Percentiles rank a stretch among this genome's conserved stretches.
These are phyloP conservation scores for Aurelia aurita DNA, from an alignment of 30 jellyfish, hydroid and myxozoan species.

Conservation along the genomic window DNA sequence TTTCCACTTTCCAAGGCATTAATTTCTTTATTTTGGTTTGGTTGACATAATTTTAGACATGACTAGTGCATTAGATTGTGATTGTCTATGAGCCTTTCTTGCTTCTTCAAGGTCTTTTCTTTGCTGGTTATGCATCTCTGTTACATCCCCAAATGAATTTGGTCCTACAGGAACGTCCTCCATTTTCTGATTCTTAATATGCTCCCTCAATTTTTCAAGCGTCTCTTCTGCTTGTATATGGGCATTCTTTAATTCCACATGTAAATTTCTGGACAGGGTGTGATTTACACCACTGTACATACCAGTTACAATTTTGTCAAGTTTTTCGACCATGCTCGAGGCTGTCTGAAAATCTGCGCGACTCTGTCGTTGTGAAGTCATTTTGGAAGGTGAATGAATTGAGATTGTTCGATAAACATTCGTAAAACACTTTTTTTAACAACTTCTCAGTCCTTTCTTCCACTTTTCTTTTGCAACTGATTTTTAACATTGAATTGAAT, in stretches of 20 bases:
- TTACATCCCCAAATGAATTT: constrained; percentile 40
- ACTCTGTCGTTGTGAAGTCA: constrained; percentile 63
- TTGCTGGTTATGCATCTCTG: constrained; percentile 48
- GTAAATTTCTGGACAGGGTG: constrained; percentile 49
- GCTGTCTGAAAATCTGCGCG: constrained; percentile 62
- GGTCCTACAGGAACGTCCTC: constrained; percentile 65
- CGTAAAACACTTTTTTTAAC: too few relatives aligned
- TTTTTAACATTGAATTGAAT: too few relatives aligned
- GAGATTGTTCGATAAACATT: not conserved
- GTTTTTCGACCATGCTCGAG: constrained; percentile 41
- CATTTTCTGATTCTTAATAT: constrained; percentile 35
- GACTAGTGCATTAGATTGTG: constrained; percentile 39
- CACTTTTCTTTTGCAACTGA: too few relatives aligned
- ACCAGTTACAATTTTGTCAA: constrained; percentile 50
- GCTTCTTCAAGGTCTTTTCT: constrained; percentile 60
- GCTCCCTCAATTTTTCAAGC: constrained; percentile 34
- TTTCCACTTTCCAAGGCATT: not conserved
- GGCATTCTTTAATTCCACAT: constrained; percentile 32
- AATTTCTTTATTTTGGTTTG: not conserved
- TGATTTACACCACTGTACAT: constrained; percentile 57
- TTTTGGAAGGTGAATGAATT: not conserved
- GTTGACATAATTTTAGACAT: constrained; percentile 39
- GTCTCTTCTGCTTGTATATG: constrained; percentile 46
- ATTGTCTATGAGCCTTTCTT: constrained; percentile 29
- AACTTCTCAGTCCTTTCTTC: too few relatives aligned